Conservation (phyloP, 2,113 vertebrate genomes). For the Chloropsis hardwickii region DNA sequence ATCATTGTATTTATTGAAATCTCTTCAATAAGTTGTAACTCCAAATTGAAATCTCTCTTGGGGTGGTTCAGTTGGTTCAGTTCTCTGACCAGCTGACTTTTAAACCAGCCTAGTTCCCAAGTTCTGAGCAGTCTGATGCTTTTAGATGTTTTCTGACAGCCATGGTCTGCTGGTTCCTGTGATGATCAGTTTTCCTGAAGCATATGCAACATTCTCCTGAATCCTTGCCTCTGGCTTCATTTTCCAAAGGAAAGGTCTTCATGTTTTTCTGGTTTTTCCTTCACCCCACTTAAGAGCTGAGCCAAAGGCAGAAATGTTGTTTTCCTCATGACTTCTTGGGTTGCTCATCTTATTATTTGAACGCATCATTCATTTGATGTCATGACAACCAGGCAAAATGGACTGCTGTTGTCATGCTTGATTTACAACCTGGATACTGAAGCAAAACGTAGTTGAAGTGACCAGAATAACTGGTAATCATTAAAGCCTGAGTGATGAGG, state of each 20-base stretch:
- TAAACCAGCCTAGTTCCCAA: neutral
- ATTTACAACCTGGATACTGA: neutral
- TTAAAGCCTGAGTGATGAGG: neutral
- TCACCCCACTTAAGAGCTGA: neutral
- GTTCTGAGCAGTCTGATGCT: neutral
- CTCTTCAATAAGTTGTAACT: neutral
- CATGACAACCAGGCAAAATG: neutral
- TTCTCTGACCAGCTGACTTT: neutral
- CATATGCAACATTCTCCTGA: rapidly evolving
- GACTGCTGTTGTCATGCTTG: neutral
- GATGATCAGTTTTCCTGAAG: neutral
- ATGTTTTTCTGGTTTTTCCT: neutral
- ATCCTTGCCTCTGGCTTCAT: neutral
- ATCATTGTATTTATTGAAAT: neutral
- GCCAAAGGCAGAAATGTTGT: neutral
- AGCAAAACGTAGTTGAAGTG: neutral
- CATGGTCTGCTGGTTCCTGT: neutral
- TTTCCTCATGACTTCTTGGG: neutral
- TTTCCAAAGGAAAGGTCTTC: neutral
- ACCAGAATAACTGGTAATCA: neutral
- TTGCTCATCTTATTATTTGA: neutral
- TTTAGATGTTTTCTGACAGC: neutral
- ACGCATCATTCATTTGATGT: neutral
- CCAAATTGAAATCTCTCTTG: neutral
- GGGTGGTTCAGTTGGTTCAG: neutral